Evolutionary conservation across 2,888 invertebrate genomes (phyloP).

Genomic region (Trichacis sp.): DNA sequence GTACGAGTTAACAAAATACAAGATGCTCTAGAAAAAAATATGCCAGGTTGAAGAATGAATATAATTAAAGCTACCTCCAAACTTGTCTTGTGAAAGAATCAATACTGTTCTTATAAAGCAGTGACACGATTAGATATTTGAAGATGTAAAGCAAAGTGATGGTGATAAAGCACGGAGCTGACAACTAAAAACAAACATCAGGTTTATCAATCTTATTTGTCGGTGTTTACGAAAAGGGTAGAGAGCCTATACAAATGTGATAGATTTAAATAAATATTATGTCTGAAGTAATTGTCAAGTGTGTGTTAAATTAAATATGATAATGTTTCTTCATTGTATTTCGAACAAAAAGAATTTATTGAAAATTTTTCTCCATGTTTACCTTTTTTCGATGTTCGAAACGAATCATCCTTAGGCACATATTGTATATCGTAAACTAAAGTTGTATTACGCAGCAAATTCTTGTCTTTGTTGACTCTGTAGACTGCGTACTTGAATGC

Average conservation of each 20-base stretch:
- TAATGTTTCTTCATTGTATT: background rate
- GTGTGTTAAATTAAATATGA: background rate
- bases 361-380: conserved; percentile 43
- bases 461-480: conserved; percentile 89
- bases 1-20: too few species aligned
- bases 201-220: background rate
- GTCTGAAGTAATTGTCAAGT: background rate
- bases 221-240: conserved; percentile 12
- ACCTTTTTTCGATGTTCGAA: conserved; percentile 93
- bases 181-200: conserved; percentile 15
- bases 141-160: conserved; percentile 13
- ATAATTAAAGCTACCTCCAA: too few species aligned
- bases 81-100: too few species aligned
- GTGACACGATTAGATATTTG: conserved; percentile 10
- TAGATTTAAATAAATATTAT: background rate
- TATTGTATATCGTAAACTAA: conserved; percentile 94
- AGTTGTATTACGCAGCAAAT: conserved; percentile 85
- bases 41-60: too few species aligned
- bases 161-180: conserved; percentile 33
- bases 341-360: too few species aligned
- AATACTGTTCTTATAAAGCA: background rate
- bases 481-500: conserved; percentile 96
- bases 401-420: conserved; percentile 89
- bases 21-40: too few species aligned
- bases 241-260: background rate